A percentile compares a stretch with the other conserved stretches of the same genome.
Evolutionary conservation across 2,797 vertebrate species (phyloP).

Genomic region (Etheostoma nigrum): DNA sequence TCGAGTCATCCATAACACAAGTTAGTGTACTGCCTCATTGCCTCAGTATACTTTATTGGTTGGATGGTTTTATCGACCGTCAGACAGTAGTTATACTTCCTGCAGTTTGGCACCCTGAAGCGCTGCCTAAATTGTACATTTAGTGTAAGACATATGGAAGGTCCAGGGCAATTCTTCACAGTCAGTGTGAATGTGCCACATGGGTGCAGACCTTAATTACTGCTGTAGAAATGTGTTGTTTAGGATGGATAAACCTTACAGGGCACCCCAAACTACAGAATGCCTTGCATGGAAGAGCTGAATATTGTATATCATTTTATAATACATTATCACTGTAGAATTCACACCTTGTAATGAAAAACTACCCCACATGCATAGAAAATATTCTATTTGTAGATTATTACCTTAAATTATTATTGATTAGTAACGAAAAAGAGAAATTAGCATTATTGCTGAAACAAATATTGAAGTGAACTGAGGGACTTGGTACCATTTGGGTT

Average conservation of each 20-base stretch:
- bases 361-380: neutral
- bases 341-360: neutral
- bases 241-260: neutral
- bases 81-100: constrained; percentile 10
- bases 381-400: too few relatives aligned
- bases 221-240: neutral
- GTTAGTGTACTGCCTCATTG: constrained; percentile 23
- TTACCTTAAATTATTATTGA: too few relatives aligned
- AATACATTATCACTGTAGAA: neutral
- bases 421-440: too few relatives aligned
- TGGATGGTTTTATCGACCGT: constrained; percentile 23
- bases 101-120: constrained; percentile 15
- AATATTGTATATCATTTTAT: neutral
- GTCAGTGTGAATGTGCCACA: neutral
- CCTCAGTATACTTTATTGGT: constrained; percentile 21
- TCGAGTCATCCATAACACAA: constrained; percentile 11
- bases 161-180: neutral
- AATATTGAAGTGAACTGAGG: too few relatives aligned
- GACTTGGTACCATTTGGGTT: too few relatives aligned
- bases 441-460: too few relatives aligned
- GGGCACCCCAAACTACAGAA: neutral
- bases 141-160: constrained; percentile 9
- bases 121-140: neutral
- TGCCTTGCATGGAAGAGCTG: neutral
- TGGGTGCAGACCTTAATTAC: neutral